Evolutionary conservation across 2,888 invertebrate species (phyloP).

Genomic region (Pemphredon lugubris): DNA sequence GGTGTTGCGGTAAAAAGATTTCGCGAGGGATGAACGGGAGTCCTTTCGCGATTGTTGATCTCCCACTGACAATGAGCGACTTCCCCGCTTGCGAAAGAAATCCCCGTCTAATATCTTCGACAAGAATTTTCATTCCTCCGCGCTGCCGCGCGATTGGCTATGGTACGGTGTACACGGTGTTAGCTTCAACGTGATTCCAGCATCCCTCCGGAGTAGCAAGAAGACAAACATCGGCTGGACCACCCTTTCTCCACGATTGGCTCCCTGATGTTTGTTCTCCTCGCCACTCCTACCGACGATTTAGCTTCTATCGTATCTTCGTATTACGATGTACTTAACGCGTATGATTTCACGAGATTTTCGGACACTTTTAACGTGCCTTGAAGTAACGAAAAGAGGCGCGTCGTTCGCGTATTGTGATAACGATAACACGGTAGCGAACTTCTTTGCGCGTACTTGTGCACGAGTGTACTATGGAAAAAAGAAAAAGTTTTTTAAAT

Average conservation of each 20-base stretch:
- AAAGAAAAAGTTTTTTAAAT: too few species aligned
- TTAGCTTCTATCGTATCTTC: constrained; percentile 1
- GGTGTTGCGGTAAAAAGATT: too few species aligned
- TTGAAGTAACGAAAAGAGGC: too few species aligned
- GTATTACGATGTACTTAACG: not conserved
- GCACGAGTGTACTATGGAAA: too few species aligned
- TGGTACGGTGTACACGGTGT: constrained; percentile 17
- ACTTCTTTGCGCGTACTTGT: too few species aligned
- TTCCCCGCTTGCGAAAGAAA: constrained; percentile 34
- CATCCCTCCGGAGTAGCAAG: constrained; percentile 65
- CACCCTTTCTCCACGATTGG: constrained; percentile 75
- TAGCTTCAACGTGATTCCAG: constrained; percentile 53
- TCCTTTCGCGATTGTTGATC: constrained; percentile 59
- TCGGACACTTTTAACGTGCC: too few species aligned
- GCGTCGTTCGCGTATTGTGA: too few species aligned
- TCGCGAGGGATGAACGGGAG: too few species aligned
- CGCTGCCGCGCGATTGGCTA: constrained; percentile 42
- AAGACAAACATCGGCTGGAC: constrained; percentile 73
- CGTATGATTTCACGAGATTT: not conserved
- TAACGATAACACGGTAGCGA: too few species aligned
- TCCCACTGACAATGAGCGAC: constrained; percentile 66
- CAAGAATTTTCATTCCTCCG: constrained; percentile 32
- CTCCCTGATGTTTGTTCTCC: constrained; percentile 70
- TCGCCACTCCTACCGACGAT: constrained; percentile 67
- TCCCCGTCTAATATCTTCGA: constrained; percentile 32